Evolutionary conservation across 1,140 invertebrate species (phyloP).

Genomic region (Apis dorsata): DNA sequence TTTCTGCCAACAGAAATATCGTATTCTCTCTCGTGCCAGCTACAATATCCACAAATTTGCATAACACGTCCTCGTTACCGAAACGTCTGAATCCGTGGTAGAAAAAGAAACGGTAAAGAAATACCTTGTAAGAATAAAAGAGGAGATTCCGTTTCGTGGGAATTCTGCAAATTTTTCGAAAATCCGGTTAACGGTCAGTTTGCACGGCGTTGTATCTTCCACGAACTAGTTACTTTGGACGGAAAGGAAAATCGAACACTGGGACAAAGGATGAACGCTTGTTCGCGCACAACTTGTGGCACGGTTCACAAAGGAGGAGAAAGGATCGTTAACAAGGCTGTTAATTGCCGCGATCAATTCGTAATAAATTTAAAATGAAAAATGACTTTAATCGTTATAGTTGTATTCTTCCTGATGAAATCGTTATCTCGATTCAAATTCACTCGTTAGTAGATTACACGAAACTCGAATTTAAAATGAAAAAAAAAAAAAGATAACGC

Average conservation of each 20-base stretch:
- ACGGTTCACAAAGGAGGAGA: not conserved
- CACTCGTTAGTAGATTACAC: too few relatives aligned
- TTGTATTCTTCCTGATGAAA: not conserved
- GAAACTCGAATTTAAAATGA: too few relatives aligned
- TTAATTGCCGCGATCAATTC: slow-evolving; percentile 22
- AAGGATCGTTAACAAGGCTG: not conserved
- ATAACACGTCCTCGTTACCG: slow-evolving; percentile 62
- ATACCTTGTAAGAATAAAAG: slow-evolving; percentile 8
- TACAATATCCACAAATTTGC: slow-evolving; percentile 56
- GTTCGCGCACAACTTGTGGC: not conserved
- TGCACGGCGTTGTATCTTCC: not conserved
- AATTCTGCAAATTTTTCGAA: slow-evolving; percentile 53
- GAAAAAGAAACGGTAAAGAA: slow-evolving; percentile 41
- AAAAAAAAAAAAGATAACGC: too few relatives aligned
- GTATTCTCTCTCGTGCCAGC: not conserved
- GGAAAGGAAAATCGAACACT: not conserved
- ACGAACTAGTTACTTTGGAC: not conserved
- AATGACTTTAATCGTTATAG: not conserved
- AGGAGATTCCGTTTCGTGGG: slow-evolving; percentile 38
- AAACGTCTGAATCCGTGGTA: slow-evolving; percentile 16
- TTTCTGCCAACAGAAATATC: not conserved
- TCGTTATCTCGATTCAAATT: not conserved
- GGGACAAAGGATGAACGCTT: not conserved
- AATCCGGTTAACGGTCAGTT: slow-evolving; percentile 40
- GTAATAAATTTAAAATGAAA: not conserved